Conservation (phyloP, 2,113 vertebrate genomes). For the Chelonoidis abingdonii region DNA sequence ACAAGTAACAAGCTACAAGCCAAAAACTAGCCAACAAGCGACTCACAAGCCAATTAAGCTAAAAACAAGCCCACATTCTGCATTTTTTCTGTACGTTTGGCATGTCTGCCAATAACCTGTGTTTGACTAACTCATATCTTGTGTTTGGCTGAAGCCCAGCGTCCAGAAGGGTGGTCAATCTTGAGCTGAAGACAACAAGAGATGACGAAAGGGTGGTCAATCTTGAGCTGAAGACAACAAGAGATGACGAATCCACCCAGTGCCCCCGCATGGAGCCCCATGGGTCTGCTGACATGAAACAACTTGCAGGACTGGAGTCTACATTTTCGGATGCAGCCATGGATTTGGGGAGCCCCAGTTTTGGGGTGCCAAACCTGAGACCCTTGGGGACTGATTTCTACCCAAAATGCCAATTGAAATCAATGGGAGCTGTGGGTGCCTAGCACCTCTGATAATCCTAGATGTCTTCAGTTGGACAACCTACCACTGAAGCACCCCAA, state of each 20-base stretch:
- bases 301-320: accelerated
- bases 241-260: background rate
- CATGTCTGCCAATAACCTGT: no score
- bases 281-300: background rate
- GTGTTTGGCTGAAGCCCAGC: background rate
- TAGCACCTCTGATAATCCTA: background rate
- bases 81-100: no score
- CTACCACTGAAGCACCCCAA: background rate
- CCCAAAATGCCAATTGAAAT: background rate
- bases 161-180: background rate
- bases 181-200: background rate
- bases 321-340: background rate
- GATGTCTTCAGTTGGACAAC: background rate
- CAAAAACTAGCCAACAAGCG: no score
- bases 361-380: accelerated
- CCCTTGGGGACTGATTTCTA: background rate
- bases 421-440: background rate
- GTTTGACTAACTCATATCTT: background rate
- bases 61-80: no score
- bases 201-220: accelerated
- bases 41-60: no score
- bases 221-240: background rate
- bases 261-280: background rate
- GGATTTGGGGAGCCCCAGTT: accelerated
- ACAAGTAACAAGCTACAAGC: no score